Evolutionary conservation across 2,113 vertebrate genomes (phyloP).

Genomic region (Apteryx mantelli): DNA sequence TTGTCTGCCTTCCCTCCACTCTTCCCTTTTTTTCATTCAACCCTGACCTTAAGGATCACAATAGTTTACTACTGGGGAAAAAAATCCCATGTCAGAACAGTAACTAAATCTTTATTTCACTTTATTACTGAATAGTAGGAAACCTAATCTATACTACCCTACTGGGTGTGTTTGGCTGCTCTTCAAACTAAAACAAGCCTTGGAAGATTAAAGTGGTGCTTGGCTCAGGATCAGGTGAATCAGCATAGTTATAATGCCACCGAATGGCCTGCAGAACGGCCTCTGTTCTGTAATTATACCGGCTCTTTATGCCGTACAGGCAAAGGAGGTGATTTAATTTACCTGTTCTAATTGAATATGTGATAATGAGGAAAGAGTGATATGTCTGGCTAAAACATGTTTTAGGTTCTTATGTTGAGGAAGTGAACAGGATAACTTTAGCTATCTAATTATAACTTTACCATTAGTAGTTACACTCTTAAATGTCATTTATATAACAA

Average conservation of each 20-base stretch:
- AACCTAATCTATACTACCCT: not conserved
- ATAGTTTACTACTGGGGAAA: not conserved
- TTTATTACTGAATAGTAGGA: not conserved
- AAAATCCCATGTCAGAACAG: not conserved
- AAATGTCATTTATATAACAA: not conserved
- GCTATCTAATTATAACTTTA: not conserved
- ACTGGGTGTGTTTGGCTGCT: conserved; percentile 57
- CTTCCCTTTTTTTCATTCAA: not conserved
- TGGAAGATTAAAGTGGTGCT: conserved; percentile 45
- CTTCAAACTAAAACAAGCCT: conserved; percentile 40
- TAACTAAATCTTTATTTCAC: conserved; percentile 6
- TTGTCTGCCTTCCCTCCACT: not conserved
- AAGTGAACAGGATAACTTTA: not conserved
- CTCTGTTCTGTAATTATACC: conserved; percentile 44
- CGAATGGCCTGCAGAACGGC: conserved; percentile 51
- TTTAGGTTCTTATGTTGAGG: conserved; percentile 6
- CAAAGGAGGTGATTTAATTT: conserved; percentile 62
- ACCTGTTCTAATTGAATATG: conserved; percentile 43
- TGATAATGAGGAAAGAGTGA: conserved; percentile 27
- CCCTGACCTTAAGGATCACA: not conserved
- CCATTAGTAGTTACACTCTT: not conserved
- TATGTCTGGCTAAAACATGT: not conserved
- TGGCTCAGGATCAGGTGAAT: conserved; percentile 63
- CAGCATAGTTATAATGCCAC: conserved; percentile 33
- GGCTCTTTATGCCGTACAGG: not conserved